Base-by-base conservation (phyloP, 2,888 invertebrate genomes). In the Isoperla grammatica region DNA sequence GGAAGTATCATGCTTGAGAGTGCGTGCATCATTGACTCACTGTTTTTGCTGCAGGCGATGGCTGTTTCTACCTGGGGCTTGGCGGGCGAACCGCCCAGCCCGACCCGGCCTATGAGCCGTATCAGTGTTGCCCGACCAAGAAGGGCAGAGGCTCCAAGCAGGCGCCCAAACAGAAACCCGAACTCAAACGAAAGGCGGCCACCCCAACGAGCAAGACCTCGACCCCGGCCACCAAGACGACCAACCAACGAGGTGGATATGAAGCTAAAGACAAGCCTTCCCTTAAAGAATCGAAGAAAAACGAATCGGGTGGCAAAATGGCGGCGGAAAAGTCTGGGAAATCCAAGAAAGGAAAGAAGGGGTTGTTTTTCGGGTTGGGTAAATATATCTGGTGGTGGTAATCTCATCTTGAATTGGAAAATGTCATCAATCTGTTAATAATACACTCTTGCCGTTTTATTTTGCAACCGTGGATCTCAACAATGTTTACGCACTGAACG, bases 1-100 rank as follows among this genome's bases (percentile, higher is more conserved):
- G 29, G 4, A 29, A 4, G 29, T 29, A 29, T 29, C 8, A 6
- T 29, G 29, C 29, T 29, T 29, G 29, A 59, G 42, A 49, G 59
- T 22, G 55, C 35, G 49, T 22, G 55, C 35, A 42, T 53, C 50
- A 61, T 86, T 84, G 81, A 84, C 83, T 85, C 81, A 83, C 81
- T 88, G 88, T 90, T 88, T 66, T 60, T 64, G 64, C 85, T 86
- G 88, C 90, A 92, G 92, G 91, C 88, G 91, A 91, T 87, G 90
- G 90, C 85, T 92, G 92, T 87, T 91, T 92, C 90, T 90, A 90
- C 89, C 89, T 92, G 83, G 92, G 91, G 83, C 85, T 92, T 86
- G 90, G 90, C 80, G 88, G 88, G 81, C 87, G 87, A 81, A 83
- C 81, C 77, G 82, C 83, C 74, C 81, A 84, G 77, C 85, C 86